A percentile compares a stretch with the other conserved stretches of the same genome.
Conservation (phyloP, 2,797 vertebrate genomes). For the Loris lydekkerianus region DNA sequence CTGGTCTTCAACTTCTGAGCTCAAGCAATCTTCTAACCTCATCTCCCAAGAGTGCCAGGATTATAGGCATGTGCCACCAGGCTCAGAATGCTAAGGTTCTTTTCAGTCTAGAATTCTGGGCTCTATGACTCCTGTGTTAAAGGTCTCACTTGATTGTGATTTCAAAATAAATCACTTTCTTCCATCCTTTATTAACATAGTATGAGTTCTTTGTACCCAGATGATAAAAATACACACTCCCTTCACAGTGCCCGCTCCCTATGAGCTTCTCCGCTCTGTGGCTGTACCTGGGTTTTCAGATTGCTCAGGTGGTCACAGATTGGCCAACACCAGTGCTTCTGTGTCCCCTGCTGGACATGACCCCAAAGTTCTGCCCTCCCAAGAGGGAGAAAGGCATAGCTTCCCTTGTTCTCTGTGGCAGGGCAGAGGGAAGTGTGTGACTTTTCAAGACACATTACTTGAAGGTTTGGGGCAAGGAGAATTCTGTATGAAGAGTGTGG, state of each 20-base stretch:
- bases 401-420: too few relatives aligned
- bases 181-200: not conserved
- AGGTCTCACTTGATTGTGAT: not conserved
- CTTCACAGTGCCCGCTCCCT: fast-evolving
- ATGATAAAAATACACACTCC: not conserved
- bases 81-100: not conserved
- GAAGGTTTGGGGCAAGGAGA: not conserved
- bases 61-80: too few relatives aligned
- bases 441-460: not conserved
- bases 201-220: not conserved
- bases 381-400: too few relatives aligned
- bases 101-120: not conserved
- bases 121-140: not conserved
- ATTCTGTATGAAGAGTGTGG: not conserved
- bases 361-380: not conserved
- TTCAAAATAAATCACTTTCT: not conserved
- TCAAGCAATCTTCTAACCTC: too few relatives aligned
- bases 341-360: not conserved
- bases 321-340: not conserved
- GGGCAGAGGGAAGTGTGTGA: not conserved
- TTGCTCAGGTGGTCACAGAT: not conserved
- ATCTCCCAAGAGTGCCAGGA: too few relatives aligned
- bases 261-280: not conserved
- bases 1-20: too few relatives aligned
- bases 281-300: not conserved